Evolutionary conservation across 1,140 invertebrate genomes (phyloP), one percentile per base, ranked within the genome.

Genomic region (Drosophila trapezifrons): DNA sequence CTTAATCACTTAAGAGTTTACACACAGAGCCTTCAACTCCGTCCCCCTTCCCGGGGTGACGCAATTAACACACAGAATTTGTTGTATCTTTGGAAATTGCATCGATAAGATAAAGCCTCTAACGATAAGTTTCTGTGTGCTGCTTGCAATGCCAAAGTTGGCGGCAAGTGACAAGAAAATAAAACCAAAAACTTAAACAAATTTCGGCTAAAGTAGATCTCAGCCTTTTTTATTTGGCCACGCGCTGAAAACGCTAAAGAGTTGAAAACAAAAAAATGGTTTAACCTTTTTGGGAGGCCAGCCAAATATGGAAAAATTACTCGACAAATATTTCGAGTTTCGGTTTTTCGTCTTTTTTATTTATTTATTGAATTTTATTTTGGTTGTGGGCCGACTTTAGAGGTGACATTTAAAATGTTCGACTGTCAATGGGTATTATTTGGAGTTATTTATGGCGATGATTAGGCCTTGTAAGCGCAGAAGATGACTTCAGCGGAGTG

Each of bases 1-100:
- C 83, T 89, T 86, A 86, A 86, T 86, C 83, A 86, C 82, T 79
- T 86, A 79, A 87, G 66, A 86, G 83, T 82, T 78, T 87, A 82
- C 71, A 79, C 69, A 79, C 66, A 82, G 65, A 51, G 38, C 62
- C 62, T 37, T 15, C 55, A 45, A 40, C 51, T 25, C 37, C 37
- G n/a, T n/a, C 43, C 12, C 20, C 37, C 27, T 2, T 54, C 17
- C 49, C 22, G 25, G 25, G 37, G 35, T 76, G 72, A 65, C 71
- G 71, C 58, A 75, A 75, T 64, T 75, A 60, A 52, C 38, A 52
- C 54, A 52, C 65, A 45, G 25, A 63, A 75, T 59, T 47, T 37
- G n/a, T 35, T 76, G 56, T 60, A 60, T 76, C 62, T 76, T 66
- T 62, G 72, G 22, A 66, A 75, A 75, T 75, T 66, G 71, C 73